Evolutionary conservation across 2,888 invertebrate species (phyloP).

Genomic region (Acronicta leporina): DNA sequence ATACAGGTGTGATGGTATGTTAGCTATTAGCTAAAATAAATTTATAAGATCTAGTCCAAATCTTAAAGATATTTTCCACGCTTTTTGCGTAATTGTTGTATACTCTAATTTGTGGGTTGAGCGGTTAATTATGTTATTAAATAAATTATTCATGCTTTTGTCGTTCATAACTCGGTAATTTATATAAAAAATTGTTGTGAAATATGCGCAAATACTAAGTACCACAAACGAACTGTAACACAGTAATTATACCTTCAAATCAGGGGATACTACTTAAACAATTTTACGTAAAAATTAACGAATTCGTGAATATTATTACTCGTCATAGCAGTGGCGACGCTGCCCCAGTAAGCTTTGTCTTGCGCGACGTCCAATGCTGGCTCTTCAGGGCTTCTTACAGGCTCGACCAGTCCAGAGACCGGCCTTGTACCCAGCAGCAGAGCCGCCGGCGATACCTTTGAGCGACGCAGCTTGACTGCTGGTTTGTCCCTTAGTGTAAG

Average conservation of each 20-base stretch:
- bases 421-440: conserved; percentile 89
- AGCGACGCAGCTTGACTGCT: conserved; percentile 84
- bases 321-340: conserved; percentile 80
- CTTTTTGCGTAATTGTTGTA: conserved; percentile 10
- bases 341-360: conserved; percentile 87
- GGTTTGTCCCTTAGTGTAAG: conserved; percentile 42
- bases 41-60: conserved; percentile 4
- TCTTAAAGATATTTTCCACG: conserved; percentile 4
- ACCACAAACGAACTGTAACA: not conserved
- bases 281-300: not conserved
- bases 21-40: not conserved
- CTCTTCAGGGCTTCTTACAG: conserved; percentile 84
- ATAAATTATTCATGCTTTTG: conserved; percentile 14
- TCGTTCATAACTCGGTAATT: conserved; percentile 4
- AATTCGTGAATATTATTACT: conserved; percentile 63
- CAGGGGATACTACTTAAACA: not conserved
- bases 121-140: conserved; percentile 16
- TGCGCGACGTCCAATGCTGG: conserved; percentile 86
- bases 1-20: too few species aligned
- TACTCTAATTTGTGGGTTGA: conserved; percentile 18
- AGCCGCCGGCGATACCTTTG: conserved; percentile 86
- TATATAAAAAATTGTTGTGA: conserved; percentile 13
- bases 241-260: not conserved
- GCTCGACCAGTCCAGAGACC: conserved; percentile 85
- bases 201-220: conserved; percentile 12